Evolutionary conservation across 1,140 invertebrate species (phyloP).

Genomic region (Cheumatopsyche charites): DNA sequence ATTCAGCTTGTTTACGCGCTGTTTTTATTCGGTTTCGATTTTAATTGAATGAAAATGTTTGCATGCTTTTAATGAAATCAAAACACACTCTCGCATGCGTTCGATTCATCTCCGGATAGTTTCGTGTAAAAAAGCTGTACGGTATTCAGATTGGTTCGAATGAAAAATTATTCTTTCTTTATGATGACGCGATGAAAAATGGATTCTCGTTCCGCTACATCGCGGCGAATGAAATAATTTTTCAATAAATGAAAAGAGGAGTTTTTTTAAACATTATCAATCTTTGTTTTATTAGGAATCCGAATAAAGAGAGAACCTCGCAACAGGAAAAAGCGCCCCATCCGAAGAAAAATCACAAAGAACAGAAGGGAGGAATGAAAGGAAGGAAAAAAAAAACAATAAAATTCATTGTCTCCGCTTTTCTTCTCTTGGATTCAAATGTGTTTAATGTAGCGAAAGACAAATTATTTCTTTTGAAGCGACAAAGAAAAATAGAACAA

Average conservation of each 20-base stretch:
- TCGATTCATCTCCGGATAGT: too few species aligned
- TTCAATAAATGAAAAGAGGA: too few species aligned
- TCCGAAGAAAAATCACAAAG: background rate
- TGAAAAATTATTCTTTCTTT: too few species aligned
- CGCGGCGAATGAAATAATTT: too few species aligned
- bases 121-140: too few species aligned
- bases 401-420: conserved; percentile 38
- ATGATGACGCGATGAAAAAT: conserved; percentile 1
- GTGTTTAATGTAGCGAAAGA: conserved; percentile 46
- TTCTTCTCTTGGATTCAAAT: conserved; percentile 37
- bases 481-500: conserved; percentile 21
- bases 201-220: background rate
- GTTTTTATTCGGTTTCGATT: background rate
- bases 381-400: conserved; percentile 22
- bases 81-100: too few species aligned
- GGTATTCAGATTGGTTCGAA: too few species aligned
- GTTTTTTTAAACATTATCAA: conserved; percentile 30
- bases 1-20: background rate
- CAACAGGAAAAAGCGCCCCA: background rate
- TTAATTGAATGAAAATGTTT: too few species aligned
- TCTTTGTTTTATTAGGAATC: conserved; percentile 30
- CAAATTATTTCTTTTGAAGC: conserved; percentile 42
- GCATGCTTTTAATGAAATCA: too few species aligned
- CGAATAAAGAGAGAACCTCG: background rate
- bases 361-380: conserved; percentile 16